phyloP scores from a whole-genome alignment of 1,140 invertebrate species.

The Magallana gigas region DNA sequence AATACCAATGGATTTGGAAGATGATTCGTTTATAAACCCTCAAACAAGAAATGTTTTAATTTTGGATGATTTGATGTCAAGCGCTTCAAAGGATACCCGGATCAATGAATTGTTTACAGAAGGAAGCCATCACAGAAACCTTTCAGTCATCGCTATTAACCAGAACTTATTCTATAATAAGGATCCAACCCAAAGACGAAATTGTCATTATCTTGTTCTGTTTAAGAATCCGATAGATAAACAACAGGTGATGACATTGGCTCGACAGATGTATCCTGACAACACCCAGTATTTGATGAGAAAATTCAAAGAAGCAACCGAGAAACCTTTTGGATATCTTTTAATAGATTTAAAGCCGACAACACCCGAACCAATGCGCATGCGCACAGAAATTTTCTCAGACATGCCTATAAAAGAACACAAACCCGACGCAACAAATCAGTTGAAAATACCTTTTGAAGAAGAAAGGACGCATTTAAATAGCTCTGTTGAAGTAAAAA shows the following conservation, averaged over 20 bases:
- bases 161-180: slow-evolving; percentile 15
- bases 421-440: background rate
- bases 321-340: too few species aligned
- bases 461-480: too few species aligned
- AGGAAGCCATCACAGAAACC: slow-evolving; percentile 42
- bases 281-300: slow-evolving; percentile 3
- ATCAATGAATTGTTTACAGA: slow-evolving; percentile 53
- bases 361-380: background rate
- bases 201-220: slow-evolving; percentile 51
- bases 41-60: slow-evolving; percentile 42
- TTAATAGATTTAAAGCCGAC: too few species aligned
- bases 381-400: slow-evolving; percentile 4
- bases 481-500: too few species aligned
- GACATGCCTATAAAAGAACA: slow-evolving; percentile 24
- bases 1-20: slow-evolving; percentile 42
- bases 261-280: slow-evolving; percentile 45
- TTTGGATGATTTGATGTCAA: slow-evolving; percentile 43
- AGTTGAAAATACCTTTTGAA: too few species aligned
- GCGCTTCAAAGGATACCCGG: slow-evolving; percentile 36
- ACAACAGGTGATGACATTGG: slow-evolving; percentile 42
- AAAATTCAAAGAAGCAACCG: too few species aligned
- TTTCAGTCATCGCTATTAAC: background rate
- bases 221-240: slow-evolving; percentile 54
- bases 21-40: slow-evolving; percentile 37
- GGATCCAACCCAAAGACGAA: slow-evolving; percentile 52